phyloP scores from a whole-genome alignment of 23 tunicate species.

The Clavelina lepadiformis region DNA sequence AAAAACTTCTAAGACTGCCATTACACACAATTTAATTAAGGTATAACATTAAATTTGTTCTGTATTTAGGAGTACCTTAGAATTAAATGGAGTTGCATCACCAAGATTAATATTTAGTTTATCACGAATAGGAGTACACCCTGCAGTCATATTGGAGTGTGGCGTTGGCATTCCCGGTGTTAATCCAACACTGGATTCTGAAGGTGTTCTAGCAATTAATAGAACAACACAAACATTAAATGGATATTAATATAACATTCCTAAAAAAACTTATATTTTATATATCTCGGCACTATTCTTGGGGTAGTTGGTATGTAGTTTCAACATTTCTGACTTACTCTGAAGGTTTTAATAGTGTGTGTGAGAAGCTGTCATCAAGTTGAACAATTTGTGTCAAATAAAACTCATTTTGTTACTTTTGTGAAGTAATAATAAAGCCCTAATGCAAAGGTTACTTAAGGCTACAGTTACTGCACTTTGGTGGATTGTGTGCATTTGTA shows the following conservation, averaged over 20 bases:
- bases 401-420: too few relatives aligned
- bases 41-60: neutral
- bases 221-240: neutral
- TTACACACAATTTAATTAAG: neutral
- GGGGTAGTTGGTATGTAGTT: neutral
- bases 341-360: too few relatives aligned
- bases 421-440: too few relatives aligned
- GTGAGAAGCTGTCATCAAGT: too few relatives aligned
- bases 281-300: too few relatives aligned
- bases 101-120: constrained; percentile 83
- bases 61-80: constrained; percentile 20
- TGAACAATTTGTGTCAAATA: too few relatives aligned
- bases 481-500: too few relatives aligned
- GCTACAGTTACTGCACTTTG: too few relatives aligned
- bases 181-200: constrained; percentile 28
- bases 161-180: constrained; percentile 89
- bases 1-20: neutral
- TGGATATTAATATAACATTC: too few relatives aligned
- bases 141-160: constrained; percentile 61
- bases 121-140: constrained; percentile 89
- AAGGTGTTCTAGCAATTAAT: constrained; percentile 34
- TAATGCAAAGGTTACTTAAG: too few relatives aligned
- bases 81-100: constrained; percentile 76
- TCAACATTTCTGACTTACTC: neutral
- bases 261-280: too few relatives aligned